phyloP scores from a whole-genome alignment of 2,888 invertebrate species.

The Drosophila austrosaltans region DNA sequence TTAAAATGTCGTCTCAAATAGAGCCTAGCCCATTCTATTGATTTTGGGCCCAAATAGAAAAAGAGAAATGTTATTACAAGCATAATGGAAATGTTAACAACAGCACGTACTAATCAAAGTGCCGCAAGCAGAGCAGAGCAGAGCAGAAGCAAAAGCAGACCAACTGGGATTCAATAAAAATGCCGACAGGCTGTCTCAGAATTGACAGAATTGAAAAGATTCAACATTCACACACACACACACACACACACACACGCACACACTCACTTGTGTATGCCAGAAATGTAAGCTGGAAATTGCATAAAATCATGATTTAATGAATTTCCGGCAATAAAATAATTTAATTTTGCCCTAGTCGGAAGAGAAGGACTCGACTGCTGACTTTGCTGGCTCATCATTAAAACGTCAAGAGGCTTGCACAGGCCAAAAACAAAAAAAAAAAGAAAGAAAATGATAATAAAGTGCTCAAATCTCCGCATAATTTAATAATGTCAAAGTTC shows the following conservation, averaged over 20 bases:
- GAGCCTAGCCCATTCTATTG: slow-evolving; percentile 36
- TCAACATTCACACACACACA: slow-evolving; percentile 31
- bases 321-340: slow-evolving; percentile 79
- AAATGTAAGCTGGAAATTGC: slow-evolving; percentile 60
- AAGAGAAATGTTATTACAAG: slow-evolving; percentile 43
- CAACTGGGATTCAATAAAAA: slow-evolving; percentile 32
- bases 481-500: slow-evolving; percentile 73
- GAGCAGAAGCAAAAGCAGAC: neutral
- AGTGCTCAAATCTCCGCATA: slow-evolving; percentile 75
- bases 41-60: slow-evolving; percentile 35
- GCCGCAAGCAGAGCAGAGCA: slow-evolving; percentile 23
- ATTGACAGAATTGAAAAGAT: slow-evolving; percentile 44
- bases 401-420: slow-evolving; percentile 68
- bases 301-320: slow-evolving; percentile 70
- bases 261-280: slow-evolving; percentile 50
- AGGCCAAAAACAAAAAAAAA: slow-evolving; percentile 32
- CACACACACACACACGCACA: slow-evolving; percentile 19
- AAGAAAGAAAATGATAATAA: slow-evolving; percentile 20
- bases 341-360: slow-evolving; percentile 65
- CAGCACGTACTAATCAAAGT: slow-evolving; percentile 58
- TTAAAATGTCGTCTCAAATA: slow-evolving; percentile 40
- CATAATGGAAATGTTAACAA: slow-evolving; percentile 48
- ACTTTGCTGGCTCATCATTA: slow-evolving; percentile 63
- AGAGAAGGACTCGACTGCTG: slow-evolving; percentile 12
- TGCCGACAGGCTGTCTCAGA: slow-evolving; percentile 42